Evolutionary conservation across 1,140 invertebrate genomes (phyloP).

Genomic region (Drosophila ambigua): DNA sequence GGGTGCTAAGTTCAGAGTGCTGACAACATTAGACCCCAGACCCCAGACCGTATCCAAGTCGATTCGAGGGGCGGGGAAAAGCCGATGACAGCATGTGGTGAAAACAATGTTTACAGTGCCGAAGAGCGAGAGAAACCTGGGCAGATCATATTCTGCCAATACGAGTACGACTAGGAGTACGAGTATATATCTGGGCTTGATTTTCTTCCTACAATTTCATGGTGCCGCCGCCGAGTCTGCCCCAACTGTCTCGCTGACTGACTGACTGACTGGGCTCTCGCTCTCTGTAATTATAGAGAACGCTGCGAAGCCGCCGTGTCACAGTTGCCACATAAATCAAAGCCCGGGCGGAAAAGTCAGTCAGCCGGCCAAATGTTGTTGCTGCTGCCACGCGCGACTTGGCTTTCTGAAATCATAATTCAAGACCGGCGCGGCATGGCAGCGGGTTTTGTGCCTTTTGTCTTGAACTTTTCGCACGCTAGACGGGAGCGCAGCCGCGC

Average conservation of each 20-base stretch:
- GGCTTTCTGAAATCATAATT: slow-evolving; percentile 71
- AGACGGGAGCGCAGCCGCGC: not conserved
- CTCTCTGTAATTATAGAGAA: slow-evolving; percentile 71
- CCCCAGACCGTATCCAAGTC: slow-evolving; percentile 2
- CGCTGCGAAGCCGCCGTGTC: slow-evolving; percentile 54
- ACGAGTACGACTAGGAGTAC: no score
- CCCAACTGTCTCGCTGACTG: slow-evolving; percentile 26
- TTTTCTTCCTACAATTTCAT: no score
- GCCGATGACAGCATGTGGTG: slow-evolving; percentile 52
- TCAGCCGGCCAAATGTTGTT: slow-evolving; percentile 43
- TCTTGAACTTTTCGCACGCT: slow-evolving; percentile 61
- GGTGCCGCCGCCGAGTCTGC: slow-evolving; percentile 56
- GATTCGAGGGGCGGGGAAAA: slow-evolving; percentile 15
- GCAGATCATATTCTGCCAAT: slow-evolving; percentile 23
- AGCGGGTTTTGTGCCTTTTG: slow-evolving; percentile 50
- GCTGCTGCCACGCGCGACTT: slow-evolving; percentile 68
- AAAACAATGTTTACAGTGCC: slow-evolving; percentile 19
- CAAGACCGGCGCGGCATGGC: slow-evolving; percentile 26
- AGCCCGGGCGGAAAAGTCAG: slow-evolving; percentile 70
- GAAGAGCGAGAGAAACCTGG: not conserved
- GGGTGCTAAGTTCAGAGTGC: slow-evolving; percentile 59
- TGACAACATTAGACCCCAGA: slow-evolving; percentile 60
- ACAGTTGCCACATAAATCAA: slow-evolving; percentile 79
- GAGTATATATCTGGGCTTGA: slow-evolving; percentile 7
- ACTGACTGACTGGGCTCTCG: slow-evolving; percentile 3